Evolutionary conservation across 2,797 vertebrate genomes (phyloP).

Genomic region (Distichodus sexfasciatus): DNA sequence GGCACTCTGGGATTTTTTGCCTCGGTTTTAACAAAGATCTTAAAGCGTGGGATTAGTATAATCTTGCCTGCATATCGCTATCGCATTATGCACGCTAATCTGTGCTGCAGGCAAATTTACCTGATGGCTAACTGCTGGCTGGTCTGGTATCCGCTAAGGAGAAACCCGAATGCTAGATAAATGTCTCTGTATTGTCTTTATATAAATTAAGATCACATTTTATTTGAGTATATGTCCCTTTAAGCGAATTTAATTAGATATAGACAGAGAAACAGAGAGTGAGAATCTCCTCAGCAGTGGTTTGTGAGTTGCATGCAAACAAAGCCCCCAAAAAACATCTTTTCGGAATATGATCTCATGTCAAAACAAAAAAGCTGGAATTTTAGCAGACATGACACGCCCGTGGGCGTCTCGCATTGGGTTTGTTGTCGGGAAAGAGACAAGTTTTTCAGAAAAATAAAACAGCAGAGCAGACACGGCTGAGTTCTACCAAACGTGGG

Average conservation of each 20-base stretch:
- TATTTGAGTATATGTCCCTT: background rate
- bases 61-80: too few species aligned
- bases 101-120: background rate
- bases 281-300: conserved; percentile 4
- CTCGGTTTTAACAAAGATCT: background rate
- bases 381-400: conserved; percentile 25
- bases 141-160: too few species aligned
- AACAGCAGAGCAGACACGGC: background rate
- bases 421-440: conserved; percentile 22
- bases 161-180: too few species aligned
- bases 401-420: conserved; percentile 15
- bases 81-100: background rate
- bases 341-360: conserved; percentile 2
- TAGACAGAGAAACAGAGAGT: background rate
- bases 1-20: too few species aligned
- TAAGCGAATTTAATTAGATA: background rate
- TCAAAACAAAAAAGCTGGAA: conserved; percentile 31
- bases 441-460: conserved; percentile 29
- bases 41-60: background rate
- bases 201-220: too few species aligned
- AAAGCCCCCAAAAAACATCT: conserved; percentile 17
- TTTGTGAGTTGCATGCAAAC: conserved; percentile 7
- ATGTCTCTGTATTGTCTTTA: too few species aligned
- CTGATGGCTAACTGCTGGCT: too few species aligned
- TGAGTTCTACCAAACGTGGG: conserved; percentile 12